phyloP scores from a whole-genome alignment of 2,888 invertebrate species.

The Cheilosia soror region DNA sequence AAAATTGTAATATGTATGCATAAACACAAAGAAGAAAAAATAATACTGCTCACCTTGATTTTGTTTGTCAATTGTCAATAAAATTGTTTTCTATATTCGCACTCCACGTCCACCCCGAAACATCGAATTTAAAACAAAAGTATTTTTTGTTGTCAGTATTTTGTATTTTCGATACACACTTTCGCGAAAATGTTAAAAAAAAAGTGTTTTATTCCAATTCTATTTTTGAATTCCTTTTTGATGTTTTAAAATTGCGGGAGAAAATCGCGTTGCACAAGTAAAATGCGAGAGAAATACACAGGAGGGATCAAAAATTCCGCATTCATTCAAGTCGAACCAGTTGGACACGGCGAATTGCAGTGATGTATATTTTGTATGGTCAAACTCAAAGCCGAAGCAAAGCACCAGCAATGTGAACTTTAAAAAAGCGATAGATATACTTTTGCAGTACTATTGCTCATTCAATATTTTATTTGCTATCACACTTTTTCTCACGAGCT shows the following conservation, averaged over 20 bases:
- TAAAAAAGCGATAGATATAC: neutral
- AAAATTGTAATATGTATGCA: neutral
- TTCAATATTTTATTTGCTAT: conserved; percentile 18
- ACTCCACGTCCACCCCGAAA: neutral
- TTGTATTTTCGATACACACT: neutral
- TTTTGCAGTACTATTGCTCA: neutral
- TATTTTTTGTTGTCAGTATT: conserved; percentile 11
- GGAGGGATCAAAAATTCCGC: conserved; percentile 41
- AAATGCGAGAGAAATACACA: conserved; percentile 26
- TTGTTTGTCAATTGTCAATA: conserved; percentile 31
- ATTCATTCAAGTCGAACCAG: conserved; percentile 48
- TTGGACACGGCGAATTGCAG: conserved; percentile 67
- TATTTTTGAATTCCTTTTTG: conserved; percentile 9
- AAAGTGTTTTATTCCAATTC: conserved; percentile 10
- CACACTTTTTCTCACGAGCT: neutral
- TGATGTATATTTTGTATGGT: conserved; percentile 30
- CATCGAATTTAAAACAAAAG: neutral
- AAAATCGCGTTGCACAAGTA: conserved; percentile 44
- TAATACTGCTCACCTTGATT: conserved; percentile 39
- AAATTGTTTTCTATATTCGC: conserved; percentile 9
- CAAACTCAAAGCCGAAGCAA: conserved; percentile 13
- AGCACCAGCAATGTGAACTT: conserved; percentile 5
- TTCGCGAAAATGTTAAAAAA: neutral
- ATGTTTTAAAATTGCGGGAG: conserved; percentile 37
- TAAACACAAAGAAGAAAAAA: neutral